Evolutionary conservation across 2,888 invertebrate genomes (phyloP).

Genomic region (Macrophya annulata): DNA sequence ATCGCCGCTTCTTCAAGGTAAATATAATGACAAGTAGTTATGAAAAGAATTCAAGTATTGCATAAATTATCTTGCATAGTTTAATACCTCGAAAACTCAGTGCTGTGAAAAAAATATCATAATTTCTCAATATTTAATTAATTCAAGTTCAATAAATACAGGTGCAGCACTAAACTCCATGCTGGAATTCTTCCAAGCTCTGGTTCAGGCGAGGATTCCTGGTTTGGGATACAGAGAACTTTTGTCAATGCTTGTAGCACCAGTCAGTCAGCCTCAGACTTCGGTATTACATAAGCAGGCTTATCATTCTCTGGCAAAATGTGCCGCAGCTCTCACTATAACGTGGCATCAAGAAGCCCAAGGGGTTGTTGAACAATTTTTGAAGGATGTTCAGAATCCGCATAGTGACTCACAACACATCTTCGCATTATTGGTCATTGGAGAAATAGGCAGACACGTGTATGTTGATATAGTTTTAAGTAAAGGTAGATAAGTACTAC

Average conservation of each 20-base stretch:
- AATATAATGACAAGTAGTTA: constrained; percentile 42
- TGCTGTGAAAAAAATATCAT: neutral
- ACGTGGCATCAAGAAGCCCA: constrained; percentile 88
- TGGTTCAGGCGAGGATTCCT: constrained; percentile 91
- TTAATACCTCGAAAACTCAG: neutral
- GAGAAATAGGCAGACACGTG: constrained; percentile 98
- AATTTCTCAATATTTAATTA: constrained; percentile 21
- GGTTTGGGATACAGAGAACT: constrained; percentile 92
- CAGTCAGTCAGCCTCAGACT: constrained; percentile 79
- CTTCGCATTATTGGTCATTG: constrained; percentile 96
- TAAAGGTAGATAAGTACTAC: constrained; percentile 21
- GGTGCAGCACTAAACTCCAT: constrained; percentile 95
- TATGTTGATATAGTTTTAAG: constrained; percentile 75
- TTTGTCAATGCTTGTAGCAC: constrained; percentile 88
- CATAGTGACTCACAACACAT: constrained; percentile 91
- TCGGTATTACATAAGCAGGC: constrained; percentile 86
- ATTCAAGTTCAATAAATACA: constrained; percentile 71
- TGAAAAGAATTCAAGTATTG: neutral
- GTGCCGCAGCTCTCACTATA: constrained; percentile 95
- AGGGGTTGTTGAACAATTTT: constrained; percentile 84
- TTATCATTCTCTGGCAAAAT: constrained; percentile 97
- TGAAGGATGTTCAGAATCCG: constrained; percentile 87
- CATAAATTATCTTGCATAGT: neutral
- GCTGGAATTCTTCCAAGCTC: constrained; percentile 95
- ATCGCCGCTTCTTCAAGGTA: constrained; percentile 95